Evolutionary conservation across 1,140 invertebrate genomes (phyloP).

Genomic region (Psix sp.): DNA sequence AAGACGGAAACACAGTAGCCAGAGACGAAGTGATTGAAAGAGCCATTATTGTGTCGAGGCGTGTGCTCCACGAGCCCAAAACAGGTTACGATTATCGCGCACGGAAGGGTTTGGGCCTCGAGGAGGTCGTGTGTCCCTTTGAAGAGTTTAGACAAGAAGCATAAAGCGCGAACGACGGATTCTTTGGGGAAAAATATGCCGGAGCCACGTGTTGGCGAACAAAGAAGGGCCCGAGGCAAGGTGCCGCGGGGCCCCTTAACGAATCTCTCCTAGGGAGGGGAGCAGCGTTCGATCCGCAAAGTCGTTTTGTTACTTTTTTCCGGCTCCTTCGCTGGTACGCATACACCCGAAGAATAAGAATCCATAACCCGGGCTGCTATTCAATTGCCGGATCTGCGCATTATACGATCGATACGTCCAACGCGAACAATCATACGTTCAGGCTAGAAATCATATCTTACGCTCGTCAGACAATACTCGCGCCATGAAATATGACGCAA

Average conservation of each 20-base stretch:
- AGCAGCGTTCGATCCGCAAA: constrained; percentile 68
- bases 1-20: constrained; percentile 41
- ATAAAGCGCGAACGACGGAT: constrained; percentile 52
- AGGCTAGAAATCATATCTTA: constrained; percentile 56
- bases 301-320: constrained; percentile 73
- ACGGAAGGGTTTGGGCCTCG: constrained; percentile 54
- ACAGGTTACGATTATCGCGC: constrained; percentile 60
- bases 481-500: constrained; percentile 56
- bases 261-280: constrained; percentile 44
- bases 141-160: constrained; percentile 53
- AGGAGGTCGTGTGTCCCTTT: constrained; percentile 67
- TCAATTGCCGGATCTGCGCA: constrained; percentile 60
- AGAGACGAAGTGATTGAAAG: constrained; percentile 35
- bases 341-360: constrained; percentile 63
- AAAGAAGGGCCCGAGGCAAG: constrained; percentile 70
- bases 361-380: constrained; percentile 59
- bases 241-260: constrained; percentile 65
- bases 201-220: constrained; percentile 74
- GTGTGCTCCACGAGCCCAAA: constrained; percentile 49
- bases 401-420: constrained; percentile 60
- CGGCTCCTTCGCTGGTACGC: constrained; percentile 50
- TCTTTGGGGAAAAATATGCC: constrained; percentile 25
- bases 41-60: constrained; percentile 50
- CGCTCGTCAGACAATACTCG: constrained; percentile 46
- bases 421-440: constrained; percentile 44